Evolutionary conservation across 2,113 vertebrate species (phyloP).

Genomic region (Hippocampus guttulatus): DNA sequence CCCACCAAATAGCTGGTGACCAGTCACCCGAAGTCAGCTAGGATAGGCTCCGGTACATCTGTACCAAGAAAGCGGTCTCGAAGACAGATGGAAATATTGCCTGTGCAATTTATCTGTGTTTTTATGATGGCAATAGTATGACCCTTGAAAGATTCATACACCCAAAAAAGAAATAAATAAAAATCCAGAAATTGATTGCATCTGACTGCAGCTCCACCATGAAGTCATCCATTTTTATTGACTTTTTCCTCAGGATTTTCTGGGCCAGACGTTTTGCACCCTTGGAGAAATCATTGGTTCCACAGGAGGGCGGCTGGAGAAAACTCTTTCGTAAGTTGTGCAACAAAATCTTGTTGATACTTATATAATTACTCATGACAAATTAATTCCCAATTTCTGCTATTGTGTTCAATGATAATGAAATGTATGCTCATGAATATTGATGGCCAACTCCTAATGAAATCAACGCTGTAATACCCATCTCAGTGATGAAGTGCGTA

Average conservation of each 20-base stretch:
- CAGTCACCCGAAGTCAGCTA: background rate
- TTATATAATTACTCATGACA: slow-evolving; percentile 1
- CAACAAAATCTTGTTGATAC: background rate
- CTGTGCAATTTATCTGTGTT: background rate
- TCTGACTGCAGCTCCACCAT: background rate
- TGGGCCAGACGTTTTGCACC: slow-evolving; percentile 78
- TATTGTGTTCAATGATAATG: slow-evolving; percentile 12
- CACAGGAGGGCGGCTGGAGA: slow-evolving; percentile 69
- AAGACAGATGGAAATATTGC: background rate
- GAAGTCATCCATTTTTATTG: background rate
- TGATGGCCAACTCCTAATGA: background rate
- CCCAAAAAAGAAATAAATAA: too few species aligned
- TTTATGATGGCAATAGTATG: background rate
- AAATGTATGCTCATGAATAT: slow-evolving; percentile 9
- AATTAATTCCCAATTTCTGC: slow-evolving; percentile 5
- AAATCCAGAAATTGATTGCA: background rate
- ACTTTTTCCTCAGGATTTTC: slow-evolving; percentile 64
- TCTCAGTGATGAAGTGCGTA: slow-evolving; percentile 9
- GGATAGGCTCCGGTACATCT: too few species aligned
- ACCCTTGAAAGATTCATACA: background rate
- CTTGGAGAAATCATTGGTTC: slow-evolving; percentile 79
- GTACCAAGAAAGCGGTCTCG: too few species aligned
- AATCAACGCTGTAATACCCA: slow-evolving; percentile 1
- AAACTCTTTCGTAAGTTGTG: slow-evolving; percentile 71
- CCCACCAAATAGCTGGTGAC: background rate